Base-by-base conservation (phyloP, 2,113 vertebrate species). In the Pollachius pollachius region DNA sequence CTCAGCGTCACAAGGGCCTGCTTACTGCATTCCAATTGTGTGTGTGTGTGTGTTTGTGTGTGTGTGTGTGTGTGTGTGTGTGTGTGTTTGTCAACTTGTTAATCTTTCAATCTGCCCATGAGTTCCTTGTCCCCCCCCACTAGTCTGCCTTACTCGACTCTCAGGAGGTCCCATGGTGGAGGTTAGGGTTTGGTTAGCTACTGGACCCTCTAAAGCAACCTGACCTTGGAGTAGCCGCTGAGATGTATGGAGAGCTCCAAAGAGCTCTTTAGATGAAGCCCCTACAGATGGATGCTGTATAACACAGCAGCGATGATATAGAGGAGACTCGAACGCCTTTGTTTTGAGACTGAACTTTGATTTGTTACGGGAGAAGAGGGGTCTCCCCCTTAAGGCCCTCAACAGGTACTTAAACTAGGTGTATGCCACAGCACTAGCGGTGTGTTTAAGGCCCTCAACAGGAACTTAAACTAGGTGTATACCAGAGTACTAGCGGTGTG, bases 81-180 rank as follows among this genome's bases (percentile, higher is more conserved):
- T n/a, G 15, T 57, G 9, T n/a, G 54, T 57, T 1, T 57, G 54
- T 57, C 54, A 9, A 48, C 41, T 13, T 48, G 41, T 48, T 48
- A 2, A 16, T 57, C 54, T 17, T 57, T 57, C 9, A 6, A 57
- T 57, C 54, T 57, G 2, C 54, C 54, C 15, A 21, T n/a, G 23
- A 21, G 30, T 27, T 52, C 27, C 37, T 64, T 67, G 27, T 5
- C 21, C 54, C 48, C 5, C 68, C 23, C 62, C 65, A 89, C 89
- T 85, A 73, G 85, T 69, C 79, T 89, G 90, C 91, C 91, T 92
- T 92, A 90, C 89, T 81, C 83, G 83, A 78, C 81, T 81, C 89
- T 90, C 88, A 89, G 88, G 89, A 85, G 87, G 83, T 34, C 6
- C 6, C 30, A 34, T 34, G 30, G 65, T 70, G 15, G 48, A 52